Percentiles rank a stretch among this genome's conserved stretches.
phyloP scores from a whole-genome alignment of 2,888 invertebrate species.

The Linyphia triangularis region DNA sequence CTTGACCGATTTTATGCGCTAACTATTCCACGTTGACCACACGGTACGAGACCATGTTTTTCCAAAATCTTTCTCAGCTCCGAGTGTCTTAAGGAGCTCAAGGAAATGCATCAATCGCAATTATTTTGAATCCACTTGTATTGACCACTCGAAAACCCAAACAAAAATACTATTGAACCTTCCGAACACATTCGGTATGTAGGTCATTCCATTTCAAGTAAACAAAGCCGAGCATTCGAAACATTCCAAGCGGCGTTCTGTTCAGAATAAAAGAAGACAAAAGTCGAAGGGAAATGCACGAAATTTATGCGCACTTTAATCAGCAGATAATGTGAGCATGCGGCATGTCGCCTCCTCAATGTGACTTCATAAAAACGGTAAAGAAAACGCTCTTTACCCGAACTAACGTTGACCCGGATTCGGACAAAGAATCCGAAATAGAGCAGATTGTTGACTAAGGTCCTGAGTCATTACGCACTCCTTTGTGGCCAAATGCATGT shows the following conservation, averaged over 20 bases:
- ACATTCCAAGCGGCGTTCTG: conserved; percentile 19
- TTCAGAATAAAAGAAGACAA: conserved; percentile 23
- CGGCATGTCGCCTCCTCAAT: background rate
- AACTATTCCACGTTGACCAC: too few species aligned
- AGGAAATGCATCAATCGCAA: background rate
- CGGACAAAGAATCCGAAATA: conserved; percentile 47
- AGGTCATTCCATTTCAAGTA: conserved; percentile 37
- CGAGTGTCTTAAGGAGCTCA: too few species aligned
- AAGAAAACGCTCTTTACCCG: conserved; percentile 14
- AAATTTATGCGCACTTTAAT: conserved; percentile 54
- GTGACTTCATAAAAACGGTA: background rate
- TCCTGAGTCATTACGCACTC: conserved; percentile 6
- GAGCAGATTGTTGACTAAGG: conserved; percentile 39
- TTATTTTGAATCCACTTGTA: background rate
- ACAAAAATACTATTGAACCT: background rate
- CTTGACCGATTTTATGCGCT: too few species aligned
- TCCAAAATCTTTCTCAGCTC: too few species aligned
- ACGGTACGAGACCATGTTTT: too few species aligned
- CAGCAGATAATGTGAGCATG: conserved; percentile 43
- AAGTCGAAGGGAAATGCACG: background rate
- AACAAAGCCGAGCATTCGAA: conserved; percentile 27
- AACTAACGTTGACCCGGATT: conserved; percentile 35
- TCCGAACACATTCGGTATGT: background rate
- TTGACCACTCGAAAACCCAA: background rate
- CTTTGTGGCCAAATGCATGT: background rate